Base-by-base conservation (phyloP, 2,797 vertebrate species). In the Nasua narica region DNA sequence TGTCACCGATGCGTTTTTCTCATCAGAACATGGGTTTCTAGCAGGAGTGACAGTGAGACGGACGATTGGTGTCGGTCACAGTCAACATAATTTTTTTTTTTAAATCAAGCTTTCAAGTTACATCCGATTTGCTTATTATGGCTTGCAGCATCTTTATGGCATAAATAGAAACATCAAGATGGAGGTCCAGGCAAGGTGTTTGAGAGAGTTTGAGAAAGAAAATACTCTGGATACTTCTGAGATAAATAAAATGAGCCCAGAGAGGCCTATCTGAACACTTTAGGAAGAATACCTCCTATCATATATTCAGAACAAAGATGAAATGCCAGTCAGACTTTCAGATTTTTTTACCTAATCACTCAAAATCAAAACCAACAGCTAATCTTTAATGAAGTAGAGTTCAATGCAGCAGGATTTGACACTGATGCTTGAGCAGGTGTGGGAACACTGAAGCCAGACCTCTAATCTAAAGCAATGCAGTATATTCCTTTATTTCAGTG, bases 331-430 rank as follows among this genome's bases (percentile, higher is more conserved):
- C 62, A 87, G 37, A 84, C 21, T 27, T 96, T 46, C 2, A 27
- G 48, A 15, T 87, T 90, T 92, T 92, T 69, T 48, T 84, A 72
- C 48, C 90, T 95, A 96, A 95, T 78, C 86, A 86, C 77, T 94
- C 78, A 92, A 94, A 92, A 96, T 90, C 48, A 86, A 81, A 95
- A 83, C 15, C 65, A 94, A 62, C 15, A 27, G 29, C 37, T 85
- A 18, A 92, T 85, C 69, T 90, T 76, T n/a, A 78, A 79, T 90
- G n/a, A 78, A 84, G 29, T 0, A 21, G 54, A 90, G 25, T 56
- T 87, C 29, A 92, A 2, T 9, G 3, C 32, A 69, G 37, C 65
- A 76, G 54, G 16, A 62, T 69, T 37, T 78, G 95, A 86, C 43
- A 72, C 5, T 4, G 32, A 94, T 54, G 35, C 21, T 72, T 79